Base-by-base conservation (phyloP, 2,888 invertebrate species). In the Trilocha varians region DNA sequence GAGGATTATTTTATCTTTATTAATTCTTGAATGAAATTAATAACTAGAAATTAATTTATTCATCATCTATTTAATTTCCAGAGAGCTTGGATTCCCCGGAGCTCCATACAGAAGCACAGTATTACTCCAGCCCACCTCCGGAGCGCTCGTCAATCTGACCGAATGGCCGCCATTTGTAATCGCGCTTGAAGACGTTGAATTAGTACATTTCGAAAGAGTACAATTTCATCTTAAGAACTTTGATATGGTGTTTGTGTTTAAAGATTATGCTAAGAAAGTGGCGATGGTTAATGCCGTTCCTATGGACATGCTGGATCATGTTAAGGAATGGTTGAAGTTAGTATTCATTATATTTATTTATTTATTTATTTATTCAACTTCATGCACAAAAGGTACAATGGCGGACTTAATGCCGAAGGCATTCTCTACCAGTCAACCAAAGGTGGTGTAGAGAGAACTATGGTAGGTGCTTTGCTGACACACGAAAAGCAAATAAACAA, bases 101-200 rank as follows among this genome's bases (percentile, higher is more conserved):
- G 99, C 97, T 1, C 99, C 99, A 0, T 98, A 91, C 89, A 90
- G 99, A 60, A 96, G 96, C 59, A 98, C 98, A 6, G 98, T 98
- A 0, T 89, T 97, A 6, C 88, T 99, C 2, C 98, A 99, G 70
- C 99, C 99, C 0, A 99, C 99, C 0, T 97, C 97, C 2, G 96
- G 97, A n/a, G 98, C 98, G 55, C 89, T 99, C 43, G 98, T 99
- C 4, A 97, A 96, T 80, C 90, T 99, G 2, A 97, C 97, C 0
- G 99, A 99, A 85, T 99, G 99, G 98, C 99, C 99, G 14, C 98
- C 99, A 51, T 98, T 99, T 84, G 99, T 99, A 13, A 96, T 99
- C 45, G 96, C 99, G 0, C 87, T 99, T 15, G 99, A 99, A 74
- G 98, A 99, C 70, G 95, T 98, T 0, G 99, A 99, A 72, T 76